Percentiles rank a stretch among this genome's conserved stretches.
Evolutionary conservation across 2,113 vertebrate species (phyloP).

Genomic region (Podocnemis expansa): DNA sequence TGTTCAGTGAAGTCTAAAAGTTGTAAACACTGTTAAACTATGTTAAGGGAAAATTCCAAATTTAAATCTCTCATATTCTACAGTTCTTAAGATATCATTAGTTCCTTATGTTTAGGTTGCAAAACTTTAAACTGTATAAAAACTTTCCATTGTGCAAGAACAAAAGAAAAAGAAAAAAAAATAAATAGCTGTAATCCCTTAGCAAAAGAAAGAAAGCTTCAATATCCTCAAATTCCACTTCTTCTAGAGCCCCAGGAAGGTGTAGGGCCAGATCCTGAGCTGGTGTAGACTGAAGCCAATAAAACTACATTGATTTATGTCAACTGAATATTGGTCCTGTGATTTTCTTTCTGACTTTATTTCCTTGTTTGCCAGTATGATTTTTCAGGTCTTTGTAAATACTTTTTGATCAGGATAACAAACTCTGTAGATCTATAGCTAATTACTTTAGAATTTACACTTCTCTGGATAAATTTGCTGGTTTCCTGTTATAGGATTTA

Average conservation of each 20-base stretch:
- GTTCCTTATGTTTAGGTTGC: neutral
- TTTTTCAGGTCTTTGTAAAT: neutral
- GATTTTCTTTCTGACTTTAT: neutral
- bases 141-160: neutral
- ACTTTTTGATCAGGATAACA: neutral
- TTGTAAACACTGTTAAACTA: neutral
- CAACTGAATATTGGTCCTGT: neutral
- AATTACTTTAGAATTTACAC: neutral
- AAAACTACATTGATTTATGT: neutral
- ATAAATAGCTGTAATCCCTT: rapidly evolving
- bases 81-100: neutral
- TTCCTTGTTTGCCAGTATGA: neutral
- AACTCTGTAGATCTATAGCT: neutral
- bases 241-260: neutral
- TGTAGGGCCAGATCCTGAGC: neutral
- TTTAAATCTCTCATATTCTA: neutral
- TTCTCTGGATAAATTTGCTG: neutral
- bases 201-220: neutral
- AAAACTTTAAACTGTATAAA: rapidly evolving
- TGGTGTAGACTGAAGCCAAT: neutral
- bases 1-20: neutral
- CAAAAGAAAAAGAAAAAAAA: neutral
- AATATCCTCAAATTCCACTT: neutral
- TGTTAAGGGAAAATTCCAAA: neutral
- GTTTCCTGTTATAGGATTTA: neutral